Conservation (phyloP, 2,888 invertebrate species). For the Hyppa rectilinea region DNA sequence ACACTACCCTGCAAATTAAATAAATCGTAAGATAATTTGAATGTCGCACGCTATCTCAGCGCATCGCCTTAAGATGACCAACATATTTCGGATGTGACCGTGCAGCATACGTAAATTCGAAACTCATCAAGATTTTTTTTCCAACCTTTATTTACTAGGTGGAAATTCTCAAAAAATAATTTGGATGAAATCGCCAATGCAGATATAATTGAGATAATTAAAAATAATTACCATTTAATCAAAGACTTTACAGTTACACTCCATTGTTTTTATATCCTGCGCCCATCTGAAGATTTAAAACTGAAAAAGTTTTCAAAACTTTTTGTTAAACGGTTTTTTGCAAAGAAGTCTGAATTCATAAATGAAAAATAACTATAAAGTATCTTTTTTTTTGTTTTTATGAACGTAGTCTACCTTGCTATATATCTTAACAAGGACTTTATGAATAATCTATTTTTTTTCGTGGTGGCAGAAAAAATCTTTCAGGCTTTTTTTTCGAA, state of each 20-base stretch:
- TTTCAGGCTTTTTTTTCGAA: background rate
- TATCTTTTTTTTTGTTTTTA: background rate
- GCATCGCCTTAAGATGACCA: background rate
- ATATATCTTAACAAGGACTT: background rate
- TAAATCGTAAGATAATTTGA: no score
- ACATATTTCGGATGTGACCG: background rate
- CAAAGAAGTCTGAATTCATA: background rate
- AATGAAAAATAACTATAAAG: background rate
- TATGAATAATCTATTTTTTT: background rate
- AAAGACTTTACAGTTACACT: slow-evolving; percentile 41
- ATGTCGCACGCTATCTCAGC: no score
- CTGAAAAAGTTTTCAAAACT: slow-evolving; percentile 58
- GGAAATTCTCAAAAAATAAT: background rate
- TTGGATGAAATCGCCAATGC: slow-evolving; percentile 57
- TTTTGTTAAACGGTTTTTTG: slow-evolving; percentile 5
- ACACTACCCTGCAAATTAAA: no score
- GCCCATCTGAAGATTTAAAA: slow-evolving; percentile 43
- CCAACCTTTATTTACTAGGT: background rate
- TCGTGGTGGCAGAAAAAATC: background rate
- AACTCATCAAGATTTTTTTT: background rate
- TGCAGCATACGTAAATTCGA: background rate
- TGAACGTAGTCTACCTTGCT: background rate
- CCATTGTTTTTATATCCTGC: slow-evolving; percentile 50
- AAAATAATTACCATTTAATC: slow-evolving; percentile 68
- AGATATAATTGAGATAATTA: slow-evolving; percentile 33